A percentile compares a stretch with the other conserved stretches of the same genome.
Evolutionary conservation across 2,113 vertebrate genomes (phyloP).

Genomic region (Xenopus tropicalis): UCB_Xtro_10.0 CM004449.2:69163501-69164000

Average conservation of each 20-base stretch:
- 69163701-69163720: background rate
- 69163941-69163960: conserved; percentile 32
- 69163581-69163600: too few relatives aligned
- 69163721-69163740: background rate
- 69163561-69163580: too few relatives aligned
- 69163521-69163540: too few relatives aligned
- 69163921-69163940: conserved; percentile 31
- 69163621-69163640: too few relatives aligned
- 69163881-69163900: conserved; percentile 33
- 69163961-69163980: background rate
- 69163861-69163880: conserved; percentile 10
- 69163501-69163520: too few relatives aligned
- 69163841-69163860: conserved; percentile 43
- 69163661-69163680: conserved; percentile 7
- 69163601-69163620: too few relatives aligned
- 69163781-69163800: conserved; percentile 22
- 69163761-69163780: background rate
- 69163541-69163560: too few relatives aligned
- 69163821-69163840: conserved; percentile 40
- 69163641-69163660: too few relatives aligned
- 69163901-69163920: conserved; percentile 33
- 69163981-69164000: background rate
- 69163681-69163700: background rate
- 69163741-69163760: background rate
- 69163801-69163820: conserved; percentile 25